Conservation (phyloP, 2,113 vertebrate species). For the Dasyurus viverrinus region DNA sequence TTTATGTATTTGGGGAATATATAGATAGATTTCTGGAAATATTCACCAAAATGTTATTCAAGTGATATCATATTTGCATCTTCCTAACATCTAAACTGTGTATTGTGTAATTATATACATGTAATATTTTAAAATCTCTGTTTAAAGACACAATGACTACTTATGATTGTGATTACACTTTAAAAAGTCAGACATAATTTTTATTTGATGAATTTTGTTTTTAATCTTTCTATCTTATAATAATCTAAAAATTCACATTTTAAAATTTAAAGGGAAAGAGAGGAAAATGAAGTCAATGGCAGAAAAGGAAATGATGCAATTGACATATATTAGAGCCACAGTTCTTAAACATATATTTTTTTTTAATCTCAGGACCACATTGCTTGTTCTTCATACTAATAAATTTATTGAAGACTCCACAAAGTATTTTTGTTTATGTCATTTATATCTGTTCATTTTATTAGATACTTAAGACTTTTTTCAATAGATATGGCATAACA, state of each 20-base stretch:
- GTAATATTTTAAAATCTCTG: background rate
- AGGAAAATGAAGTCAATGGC: background rate
- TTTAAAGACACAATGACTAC: background rate
- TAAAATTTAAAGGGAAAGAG: background rate
- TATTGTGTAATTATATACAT: background rate
- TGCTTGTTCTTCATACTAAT: no score
- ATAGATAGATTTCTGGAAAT: background rate
- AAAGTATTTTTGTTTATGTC: background rate
- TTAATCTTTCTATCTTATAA: background rate
- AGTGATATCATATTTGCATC: background rate
- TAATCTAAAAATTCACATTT: background rate
- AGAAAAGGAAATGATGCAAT: background rate
- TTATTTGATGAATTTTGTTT: background rate
- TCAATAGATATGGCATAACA: background rate
- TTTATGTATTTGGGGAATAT: no score
- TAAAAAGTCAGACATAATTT: background rate
- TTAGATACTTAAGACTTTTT: background rate
- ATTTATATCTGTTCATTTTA: background rate
- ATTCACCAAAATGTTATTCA: background rate
- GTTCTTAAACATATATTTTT: background rate
- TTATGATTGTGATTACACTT: background rate
- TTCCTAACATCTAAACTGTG: background rate
- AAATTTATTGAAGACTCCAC: background rate
- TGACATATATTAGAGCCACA: background rate
- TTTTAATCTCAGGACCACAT: background rate